Evolutionary conservation across 2,888 invertebrate species (phyloP).

Genomic region (Stenichneumon culpator): DNA sequence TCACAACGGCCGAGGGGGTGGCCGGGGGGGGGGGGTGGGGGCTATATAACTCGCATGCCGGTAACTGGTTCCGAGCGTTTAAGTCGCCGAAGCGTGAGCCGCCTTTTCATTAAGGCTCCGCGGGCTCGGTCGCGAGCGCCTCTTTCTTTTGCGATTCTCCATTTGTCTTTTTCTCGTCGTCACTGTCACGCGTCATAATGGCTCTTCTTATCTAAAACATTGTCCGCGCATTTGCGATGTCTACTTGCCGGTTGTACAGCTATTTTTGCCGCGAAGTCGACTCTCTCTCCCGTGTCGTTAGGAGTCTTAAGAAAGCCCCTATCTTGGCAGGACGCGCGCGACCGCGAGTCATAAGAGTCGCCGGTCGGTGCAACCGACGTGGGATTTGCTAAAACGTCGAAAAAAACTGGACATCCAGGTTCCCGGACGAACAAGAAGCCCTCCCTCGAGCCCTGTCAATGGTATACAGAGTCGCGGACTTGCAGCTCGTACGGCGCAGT

Average conservation of each 20-base stretch:
- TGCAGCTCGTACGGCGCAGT: not conserved
- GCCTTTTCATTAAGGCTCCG: constrained; percentile 26
- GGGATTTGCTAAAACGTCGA: constrained; percentile 19
- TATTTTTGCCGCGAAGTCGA: constrained; percentile 6
- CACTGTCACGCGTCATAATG: constrained; percentile 69
- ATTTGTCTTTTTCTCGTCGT: constrained; percentile 56
- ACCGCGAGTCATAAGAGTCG: constrained; percentile 51
- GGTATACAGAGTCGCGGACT: constrained; percentile 44
- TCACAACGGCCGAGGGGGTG: not conserved
- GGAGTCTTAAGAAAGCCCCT: constrained; percentile 13
- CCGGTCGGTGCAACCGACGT: constrained; percentile 17
- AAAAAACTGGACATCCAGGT: constrained; percentile 65
- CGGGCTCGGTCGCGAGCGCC: not conserved
- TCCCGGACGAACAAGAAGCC: constrained; percentile 55
- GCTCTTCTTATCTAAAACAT: constrained; percentile 63
- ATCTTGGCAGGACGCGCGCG: constrained; percentile 3
- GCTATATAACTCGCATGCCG: constrained; percentile 12
- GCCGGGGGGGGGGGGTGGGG: not conserved
- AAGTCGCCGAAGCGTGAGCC: constrained; percentile 48
- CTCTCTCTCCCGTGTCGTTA: constrained; percentile 1
- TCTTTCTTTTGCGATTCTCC: not conserved
- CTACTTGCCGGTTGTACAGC: constrained; percentile 28
- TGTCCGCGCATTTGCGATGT: constrained; percentile 38
- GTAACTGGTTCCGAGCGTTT: constrained; percentile 48
- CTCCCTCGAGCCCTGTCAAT: constrained; percentile 66